Base-by-base conservation (phyloP, 1,140 invertebrate species). In the Drosophila kanapiae region DNA sequence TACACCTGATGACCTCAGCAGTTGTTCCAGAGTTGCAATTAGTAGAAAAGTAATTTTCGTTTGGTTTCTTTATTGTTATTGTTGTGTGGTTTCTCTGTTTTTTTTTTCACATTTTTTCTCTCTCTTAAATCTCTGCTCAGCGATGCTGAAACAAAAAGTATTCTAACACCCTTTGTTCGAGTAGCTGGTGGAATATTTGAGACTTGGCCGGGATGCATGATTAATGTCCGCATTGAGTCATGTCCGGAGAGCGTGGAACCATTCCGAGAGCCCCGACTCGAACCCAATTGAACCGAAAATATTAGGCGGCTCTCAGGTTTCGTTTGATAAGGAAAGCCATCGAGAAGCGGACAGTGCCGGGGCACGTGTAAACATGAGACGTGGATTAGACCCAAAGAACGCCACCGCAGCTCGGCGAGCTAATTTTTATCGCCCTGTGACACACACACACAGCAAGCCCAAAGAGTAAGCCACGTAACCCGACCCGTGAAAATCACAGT, bases 181-280 rank as follows among this genome's bases (percentile, higher is more conserved):
- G 8, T 14, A 29, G 45, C 35, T 49, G 33, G 29, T 48, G 54
- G 14, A 49, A 71, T 71, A 75, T 40, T 72, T 42, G 57, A 75
- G 51, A 71, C 68, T 54, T 38, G 31, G 60, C 54, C 58, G 53
- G 48, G 48, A 65, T 65, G 74, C 72, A 76, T 76, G 72, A 76
- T 76, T 76, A 76, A 76, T 76, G 74, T 75, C 61, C 74, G 74
- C 61, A 76, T 76, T 76, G 74, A 76, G 74, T 76, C 74, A 76
- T 76, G 74, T 76, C 74, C 74, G 72, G 64, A 58, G 72, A 76
- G 72, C 74, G 74, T 76, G 74, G 74, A 76, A 76, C 71, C 58
- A 75, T 74, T 62, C 45, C 72, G 48, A 48, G 38, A 42, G 47
- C 40, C 42, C 43, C 58, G 31, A 31, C 11, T 35, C 63, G 35